Evolutionary conservation across 2,113 vertebrate species (phyloP), one percentile per base, ranked within the genome.

Genomic region (Oncorhynchus mykiss): DNA sequence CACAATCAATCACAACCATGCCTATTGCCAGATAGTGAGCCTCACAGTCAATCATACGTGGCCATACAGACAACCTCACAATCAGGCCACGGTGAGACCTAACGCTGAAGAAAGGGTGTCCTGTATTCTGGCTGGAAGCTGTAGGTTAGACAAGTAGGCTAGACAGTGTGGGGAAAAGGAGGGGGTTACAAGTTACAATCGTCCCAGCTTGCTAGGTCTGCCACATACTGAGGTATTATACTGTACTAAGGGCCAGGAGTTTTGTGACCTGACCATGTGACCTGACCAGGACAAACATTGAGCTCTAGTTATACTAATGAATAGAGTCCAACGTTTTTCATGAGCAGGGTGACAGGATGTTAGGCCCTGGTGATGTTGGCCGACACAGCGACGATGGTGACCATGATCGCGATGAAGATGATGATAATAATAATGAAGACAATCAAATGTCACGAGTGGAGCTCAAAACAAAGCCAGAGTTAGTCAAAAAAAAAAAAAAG

Each of bases 401-500:
- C 87, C 90, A 92, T 81, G 90, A 92, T 93, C 93, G 94, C 92
- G 94, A 95, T 95, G 93, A 95, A 93, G 93, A 89, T 51, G 49
- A 78, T 7, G 90, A 80, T 45, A 74, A 91, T 89, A 90, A 93
- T 94, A 94, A 94, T 92, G 94, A 95, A 97, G 97, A 99, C 97
- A 99, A 99, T 99, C 97, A 99, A 96, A 97, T 4, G 93, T 93
- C 92, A 91, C 82, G 93, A 95, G 95, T 96, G 97, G 96, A 97
- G 97, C 95, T 96, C 93, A 96, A 96, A 97, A 96, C 95, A 95
- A 97, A 96, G 95, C 89, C 82, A 87, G 90, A 90, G 84, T 91
- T 91, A 90, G 90, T 82, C 29, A n/a, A n/a, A n/a, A n/a, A 29
- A 86, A 85, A 89, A 27, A 60, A 76, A 67, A 3, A 27, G 69